Percentiles rank a stretch among this genome's conserved stretches.
These are phyloP conservation scores for Polydrusus cervinus DNA, from an alignment of 2,888 invertebrate species.

Conservation along the genomic window DNA sequence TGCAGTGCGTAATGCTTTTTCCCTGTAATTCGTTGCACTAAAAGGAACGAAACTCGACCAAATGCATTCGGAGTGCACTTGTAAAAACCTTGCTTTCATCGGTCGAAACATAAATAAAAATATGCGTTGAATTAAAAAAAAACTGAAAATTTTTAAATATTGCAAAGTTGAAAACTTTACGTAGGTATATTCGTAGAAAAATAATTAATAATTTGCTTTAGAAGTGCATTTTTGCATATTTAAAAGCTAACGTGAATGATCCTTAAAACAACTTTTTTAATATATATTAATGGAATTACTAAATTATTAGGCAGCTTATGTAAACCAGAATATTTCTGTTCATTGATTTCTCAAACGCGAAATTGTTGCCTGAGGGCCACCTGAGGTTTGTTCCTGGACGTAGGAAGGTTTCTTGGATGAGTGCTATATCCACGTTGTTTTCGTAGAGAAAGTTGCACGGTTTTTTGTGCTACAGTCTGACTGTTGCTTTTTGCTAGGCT, in stretches of 20 bases:
- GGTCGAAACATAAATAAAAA: constrained; percentile 44
- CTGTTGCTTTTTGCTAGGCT: too few species aligned
- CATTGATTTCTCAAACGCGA: too few species aligned
- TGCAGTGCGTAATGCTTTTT: constrained; percentile 57
- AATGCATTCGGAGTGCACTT: constrained; percentile 53
- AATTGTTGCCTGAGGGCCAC: too few species aligned
- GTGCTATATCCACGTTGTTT: too few species aligned
- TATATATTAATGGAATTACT: constrained; percentile 45
- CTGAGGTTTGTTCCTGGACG: too few species aligned
- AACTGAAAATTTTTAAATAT: constrained; percentile 41
- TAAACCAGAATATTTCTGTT: too few species aligned
- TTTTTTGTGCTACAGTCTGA: too few species aligned
- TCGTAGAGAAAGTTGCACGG: too few species aligned
- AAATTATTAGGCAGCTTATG: neutral
- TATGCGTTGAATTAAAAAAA: constrained; percentile 49
- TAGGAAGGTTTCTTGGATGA: too few species aligned
- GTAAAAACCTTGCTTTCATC: constrained; percentile 47
- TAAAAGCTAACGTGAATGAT: constrained; percentile 35
- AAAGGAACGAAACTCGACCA: constrained; percentile 53
- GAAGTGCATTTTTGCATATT: constrained; percentile 33
- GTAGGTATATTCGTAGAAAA: constrained; percentile 9
- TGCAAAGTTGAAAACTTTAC: constrained; percentile 20
- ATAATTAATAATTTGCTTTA: constrained; percentile 49
- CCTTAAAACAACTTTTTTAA: constrained; percentile 39
- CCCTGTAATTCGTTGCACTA: constrained; percentile 53